These are phyloP conservation scores for Lamellibrachia satsuma DNA, from an alignment of 2,888 invertebrate species.

Conservation along the genomic window DNA sequence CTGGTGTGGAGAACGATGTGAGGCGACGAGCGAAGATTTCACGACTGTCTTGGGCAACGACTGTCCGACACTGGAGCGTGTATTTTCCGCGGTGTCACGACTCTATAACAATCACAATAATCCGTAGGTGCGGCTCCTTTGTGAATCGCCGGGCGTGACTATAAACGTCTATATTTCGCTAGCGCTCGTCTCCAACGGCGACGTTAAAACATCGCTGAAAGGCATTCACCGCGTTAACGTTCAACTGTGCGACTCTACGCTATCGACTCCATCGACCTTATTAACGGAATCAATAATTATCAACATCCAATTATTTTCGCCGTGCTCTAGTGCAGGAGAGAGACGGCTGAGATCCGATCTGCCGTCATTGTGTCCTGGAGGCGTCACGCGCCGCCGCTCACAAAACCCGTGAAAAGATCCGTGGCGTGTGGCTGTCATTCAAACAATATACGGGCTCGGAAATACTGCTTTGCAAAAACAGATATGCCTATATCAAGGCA, in stretches of 20 bases:
- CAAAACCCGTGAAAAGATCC: neutral
- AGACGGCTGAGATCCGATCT: neutral
- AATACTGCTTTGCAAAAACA: too few species aligned
- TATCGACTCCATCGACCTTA: neutral
- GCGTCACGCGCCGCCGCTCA: neutral
- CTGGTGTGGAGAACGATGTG: too few species aligned
- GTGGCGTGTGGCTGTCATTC: too few species aligned
- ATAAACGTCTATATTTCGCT: neutral
- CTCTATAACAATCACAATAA: neutral
- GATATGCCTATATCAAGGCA: too few species aligned
- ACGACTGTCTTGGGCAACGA: too few species aligned
- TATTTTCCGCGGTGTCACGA: neutral
- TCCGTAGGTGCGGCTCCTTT: neutral
- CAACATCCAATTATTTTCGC: neutral
- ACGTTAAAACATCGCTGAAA: neutral
- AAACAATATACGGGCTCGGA: too few species aligned
- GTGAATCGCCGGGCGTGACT: neutral
- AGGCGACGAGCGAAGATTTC: too few species aligned
- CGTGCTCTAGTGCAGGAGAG: neutral
- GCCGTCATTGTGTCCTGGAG: neutral
- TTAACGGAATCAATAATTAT: neutral
- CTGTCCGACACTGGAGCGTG: neutral
- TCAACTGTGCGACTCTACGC: neutral
- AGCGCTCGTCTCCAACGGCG: neutral
- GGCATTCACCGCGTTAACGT: neutral